Percentiles rank a stretch among this genome's conserved stretches.
Conservation (phyloP, 2,797 vertebrate species). For the Schizopygopsis malacanthus region DNA sequence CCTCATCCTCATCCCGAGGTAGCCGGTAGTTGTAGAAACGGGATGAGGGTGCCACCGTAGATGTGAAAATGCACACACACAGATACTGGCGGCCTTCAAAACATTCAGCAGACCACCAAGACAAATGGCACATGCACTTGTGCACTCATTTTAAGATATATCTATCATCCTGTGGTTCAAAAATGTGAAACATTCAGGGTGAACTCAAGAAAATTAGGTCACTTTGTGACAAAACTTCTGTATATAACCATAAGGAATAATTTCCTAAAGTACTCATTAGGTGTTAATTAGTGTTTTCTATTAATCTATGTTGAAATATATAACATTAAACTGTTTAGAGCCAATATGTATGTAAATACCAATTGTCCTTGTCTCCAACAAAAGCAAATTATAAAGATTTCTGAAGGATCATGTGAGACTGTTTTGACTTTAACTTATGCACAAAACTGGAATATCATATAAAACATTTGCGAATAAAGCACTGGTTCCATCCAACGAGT, state of each 20-base stretch:
- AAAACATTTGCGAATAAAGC: background rate
- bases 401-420: background rate
- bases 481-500: background rate
- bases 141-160: background rate
- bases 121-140: background rate
- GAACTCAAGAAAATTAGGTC: background rate
- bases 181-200: background rate
- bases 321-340: background rate
- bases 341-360: background rate
- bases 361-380: background rate
- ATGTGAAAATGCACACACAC: conserved; percentile 42
- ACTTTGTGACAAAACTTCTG: background rate
- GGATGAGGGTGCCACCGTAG: conserved; percentile 59
- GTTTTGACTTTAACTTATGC: too few species aligned
- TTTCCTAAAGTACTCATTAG: background rate
- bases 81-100: conserved; percentile 24
- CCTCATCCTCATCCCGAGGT: conserved; percentile 53
- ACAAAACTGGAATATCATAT: too few species aligned
- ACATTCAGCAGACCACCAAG: conserved; percentile 34
- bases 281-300: background rate
- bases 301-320: background rate
- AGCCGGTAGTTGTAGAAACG: conserved; percentile 46
- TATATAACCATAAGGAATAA: background rate
- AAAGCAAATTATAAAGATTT: background rate
- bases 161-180: background rate